Evolutionary conservation across 1,140 invertebrate species (phyloP).

Genomic region (Anastrepha obliqua): DNA sequence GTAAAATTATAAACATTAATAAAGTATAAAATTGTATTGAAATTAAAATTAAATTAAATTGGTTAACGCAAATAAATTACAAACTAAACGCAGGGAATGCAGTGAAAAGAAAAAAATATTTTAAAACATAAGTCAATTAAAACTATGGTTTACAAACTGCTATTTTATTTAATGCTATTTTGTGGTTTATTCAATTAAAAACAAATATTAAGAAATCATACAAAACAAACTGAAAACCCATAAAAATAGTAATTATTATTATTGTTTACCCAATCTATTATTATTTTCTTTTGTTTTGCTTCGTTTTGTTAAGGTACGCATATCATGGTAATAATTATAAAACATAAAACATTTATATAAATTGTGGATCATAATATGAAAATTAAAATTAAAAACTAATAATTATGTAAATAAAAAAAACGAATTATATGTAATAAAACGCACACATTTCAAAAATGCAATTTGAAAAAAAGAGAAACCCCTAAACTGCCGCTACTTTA

Average conservation of each 20-base stretch:
- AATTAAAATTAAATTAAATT: constrained; percentile 33
- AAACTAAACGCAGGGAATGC: constrained; percentile 25
- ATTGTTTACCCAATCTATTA: neutral
- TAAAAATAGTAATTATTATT: constrained; percentile 37
- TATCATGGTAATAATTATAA: constrained; percentile 27
- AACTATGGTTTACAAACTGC: constrained; percentile 54
- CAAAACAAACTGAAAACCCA: constrained; percentile 48
- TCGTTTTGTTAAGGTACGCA: constrained; percentile 30
- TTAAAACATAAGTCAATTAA: constrained; percentile 38
- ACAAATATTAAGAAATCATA: constrained; percentile 54
- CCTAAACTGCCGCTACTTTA: neutral
- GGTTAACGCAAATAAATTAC: constrained; percentile 10
- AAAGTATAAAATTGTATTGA: neutral
- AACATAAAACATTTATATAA: constrained; percentile 43
- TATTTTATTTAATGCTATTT: constrained; percentile 18
- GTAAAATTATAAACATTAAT: constrained; percentile 28
- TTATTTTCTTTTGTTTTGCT: neutral
- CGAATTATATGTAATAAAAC: constrained; percentile 30
- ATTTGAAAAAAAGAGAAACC: constrained; percentile 32
- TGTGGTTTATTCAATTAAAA: constrained; percentile 36
- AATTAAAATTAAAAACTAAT: constrained; percentile 39
- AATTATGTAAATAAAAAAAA: constrained; percentile 22
- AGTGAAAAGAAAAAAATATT: neutral
- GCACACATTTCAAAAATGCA: constrained; percentile 51
- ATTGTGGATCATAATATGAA: constrained; percentile 1